These are phyloP conservation scores for Orchesella cincta DNA, from an alignment of 1,140 invertebrate genomes.

Conservation along the genomic window DNA sequence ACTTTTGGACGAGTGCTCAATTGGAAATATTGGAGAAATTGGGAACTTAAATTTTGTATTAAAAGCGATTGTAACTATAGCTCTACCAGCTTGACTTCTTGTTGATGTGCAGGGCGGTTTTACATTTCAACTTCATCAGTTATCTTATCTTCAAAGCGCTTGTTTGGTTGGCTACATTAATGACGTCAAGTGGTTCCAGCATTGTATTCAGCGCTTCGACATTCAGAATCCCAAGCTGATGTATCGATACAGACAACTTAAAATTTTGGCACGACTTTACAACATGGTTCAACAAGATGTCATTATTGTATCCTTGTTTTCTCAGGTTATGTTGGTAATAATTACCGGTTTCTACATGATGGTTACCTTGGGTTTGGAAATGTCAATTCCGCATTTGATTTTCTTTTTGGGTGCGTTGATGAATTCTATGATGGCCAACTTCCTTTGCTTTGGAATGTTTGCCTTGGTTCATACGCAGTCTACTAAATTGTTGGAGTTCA, in stretches of 20 bases:
- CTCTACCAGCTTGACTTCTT: background rate
- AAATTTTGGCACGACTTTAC: background rate
- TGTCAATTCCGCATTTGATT: conserved; percentile 1
- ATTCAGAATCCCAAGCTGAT: background rate
- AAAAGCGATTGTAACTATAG: background rate
- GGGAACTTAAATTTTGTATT: background rate
- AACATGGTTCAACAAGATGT: background rate
- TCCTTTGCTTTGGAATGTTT: background rate
- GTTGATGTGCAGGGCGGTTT: background rate
- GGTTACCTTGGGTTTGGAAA: background rate
- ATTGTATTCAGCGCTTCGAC: background rate
- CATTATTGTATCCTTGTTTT: background rate
- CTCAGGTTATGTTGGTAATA: background rate
- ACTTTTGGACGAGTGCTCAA: too few relatives aligned
- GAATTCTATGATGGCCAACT: background rate
- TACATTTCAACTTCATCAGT: background rate
- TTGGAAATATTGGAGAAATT: too few relatives aligned
- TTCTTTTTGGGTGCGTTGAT: background rate
- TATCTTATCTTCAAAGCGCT: background rate
- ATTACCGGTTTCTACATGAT: background rate
- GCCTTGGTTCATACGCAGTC: background rate
- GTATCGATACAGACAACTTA: background rate
- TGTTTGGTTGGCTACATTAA: conserved; percentile 1
- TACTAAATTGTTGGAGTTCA: background rate
- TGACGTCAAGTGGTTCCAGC: background rate